phyloP scores from a whole-genome alignment of 2,113 vertebrate genomes.

The Takifugu flavidus region DNA sequence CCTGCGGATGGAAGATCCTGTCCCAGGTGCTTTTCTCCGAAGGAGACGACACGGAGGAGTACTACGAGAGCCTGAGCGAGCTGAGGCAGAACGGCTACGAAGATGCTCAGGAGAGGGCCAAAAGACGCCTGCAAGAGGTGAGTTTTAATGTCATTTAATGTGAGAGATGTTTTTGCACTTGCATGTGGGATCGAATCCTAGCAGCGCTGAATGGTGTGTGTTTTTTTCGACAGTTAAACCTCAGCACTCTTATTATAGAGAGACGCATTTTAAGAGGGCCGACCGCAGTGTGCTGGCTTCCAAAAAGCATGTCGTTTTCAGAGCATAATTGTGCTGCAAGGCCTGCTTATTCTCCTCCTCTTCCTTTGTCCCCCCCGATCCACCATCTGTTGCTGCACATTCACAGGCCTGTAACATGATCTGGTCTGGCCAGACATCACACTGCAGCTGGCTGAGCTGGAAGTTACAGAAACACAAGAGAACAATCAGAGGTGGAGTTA shows the following conservation, averaged over 20 bases:
- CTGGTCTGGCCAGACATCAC: conserved; percentile 47
- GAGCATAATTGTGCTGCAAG: conserved; percentile 26
- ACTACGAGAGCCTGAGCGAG: conserved; percentile 95
- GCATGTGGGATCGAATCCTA: not conserved
- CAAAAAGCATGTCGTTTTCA: conserved; percentile 11
- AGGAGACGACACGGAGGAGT: conserved; percentile 90
- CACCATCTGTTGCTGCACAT: conserved; percentile 69
- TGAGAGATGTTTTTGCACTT: not conserved
- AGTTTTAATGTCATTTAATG: conserved; percentile 10
- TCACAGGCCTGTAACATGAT: conserved; percentile 62
- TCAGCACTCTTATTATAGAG: not conserved
- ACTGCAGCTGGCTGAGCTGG: conserved; percentile 49
- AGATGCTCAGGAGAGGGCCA: conserved; percentile 86
- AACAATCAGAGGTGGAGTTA: conserved; percentile 58
- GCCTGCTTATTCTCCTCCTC: conserved; percentile 47
- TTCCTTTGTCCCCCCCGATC: conserved; percentile 49
- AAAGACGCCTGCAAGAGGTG: conserved; percentile 88
- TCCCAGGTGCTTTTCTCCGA: conserved; percentile 93
- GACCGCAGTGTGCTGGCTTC: conserved; percentile 5
- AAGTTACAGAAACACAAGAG: conserved; percentile 37
- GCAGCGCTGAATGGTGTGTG: not conserved
- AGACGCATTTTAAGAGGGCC: not conserved
- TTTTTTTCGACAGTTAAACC: not conserved
- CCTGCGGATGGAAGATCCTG: conserved; percentile 97
- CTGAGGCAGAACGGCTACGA: conserved; percentile 93